A percentile compares a stretch with the other conserved stretches of the same genome.
Conservation (phyloP, 2,113 vertebrate species). For the Cynoglossus semilaevis region DNA sequence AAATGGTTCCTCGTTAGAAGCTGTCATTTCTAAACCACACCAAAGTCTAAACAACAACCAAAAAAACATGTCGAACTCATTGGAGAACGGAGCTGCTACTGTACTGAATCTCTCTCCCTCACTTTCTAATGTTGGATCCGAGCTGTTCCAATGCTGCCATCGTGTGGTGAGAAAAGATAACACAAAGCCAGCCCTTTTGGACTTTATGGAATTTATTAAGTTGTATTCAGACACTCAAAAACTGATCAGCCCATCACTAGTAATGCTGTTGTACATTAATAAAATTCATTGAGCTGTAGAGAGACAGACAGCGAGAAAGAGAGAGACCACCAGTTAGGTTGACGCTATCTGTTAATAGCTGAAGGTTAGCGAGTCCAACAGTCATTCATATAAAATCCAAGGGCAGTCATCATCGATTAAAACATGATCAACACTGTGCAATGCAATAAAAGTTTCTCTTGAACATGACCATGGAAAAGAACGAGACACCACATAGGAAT, state of each 20-base stretch:
- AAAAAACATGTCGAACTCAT: too few species aligned
- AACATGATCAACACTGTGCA: conserved; percentile 77
- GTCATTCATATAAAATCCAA: conserved; percentile 69
- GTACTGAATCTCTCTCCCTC: too few species aligned
- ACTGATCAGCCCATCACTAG: conserved; percentile 73
- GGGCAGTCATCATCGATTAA: conserved; percentile 66
- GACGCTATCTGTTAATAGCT: conserved; percentile 59
- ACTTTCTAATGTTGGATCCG: too few species aligned
- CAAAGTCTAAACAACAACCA: too few species aligned
- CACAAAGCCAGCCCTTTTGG: background rate
- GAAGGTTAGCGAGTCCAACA: conserved; percentile 64
- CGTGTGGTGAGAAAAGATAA: too few species aligned
- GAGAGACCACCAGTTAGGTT: conserved; percentile 56
- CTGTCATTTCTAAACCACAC: too few species aligned
- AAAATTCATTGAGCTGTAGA: conserved; percentile 68
- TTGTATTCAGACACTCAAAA: conserved; percentile 76
- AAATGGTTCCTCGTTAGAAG: too few species aligned
- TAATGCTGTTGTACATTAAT: conserved; percentile 72
- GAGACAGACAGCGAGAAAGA: conserved; percentile 49
- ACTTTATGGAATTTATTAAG: conserved; percentile 78
- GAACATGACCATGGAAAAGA: conserved; percentile 70
- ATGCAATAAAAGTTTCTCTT: conserved; percentile 69
- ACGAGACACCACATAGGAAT: conserved; percentile 73
- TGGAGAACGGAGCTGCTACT: too few species aligned
- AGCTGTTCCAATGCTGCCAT: too few species aligned